Base-by-base conservation (phyloP, 2,888 invertebrate genomes). In the Dynastes maya region DNA sequence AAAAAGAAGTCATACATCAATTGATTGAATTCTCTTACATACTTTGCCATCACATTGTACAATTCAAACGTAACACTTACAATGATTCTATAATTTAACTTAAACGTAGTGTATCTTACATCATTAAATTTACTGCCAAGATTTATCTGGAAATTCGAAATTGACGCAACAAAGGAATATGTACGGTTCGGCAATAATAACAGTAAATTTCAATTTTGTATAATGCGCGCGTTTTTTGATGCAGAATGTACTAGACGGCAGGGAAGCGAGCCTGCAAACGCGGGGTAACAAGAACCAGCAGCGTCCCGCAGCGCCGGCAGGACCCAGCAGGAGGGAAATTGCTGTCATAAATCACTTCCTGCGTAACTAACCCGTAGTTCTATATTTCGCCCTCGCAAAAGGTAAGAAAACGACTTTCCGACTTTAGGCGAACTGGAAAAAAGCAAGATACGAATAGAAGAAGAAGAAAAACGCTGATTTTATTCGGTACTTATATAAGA, bases 271-370 rank as follows among this genome's bases (percentile, higher is more conserved):
- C 72, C 72, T 74, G 72, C 72, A 53, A 76, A 65, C 51, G 29
- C 76, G 65, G 16, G 53, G 77, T 72, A 79, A 79, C 79, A 80
- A 80, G 80, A 80, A 82, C 79, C 79, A 81, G 80, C 79, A 80
- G 82, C 81, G 80, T 80, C 82, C 80, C 78, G 79, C 80, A 77
- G 82, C 77, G 81, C 65, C 80, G 79, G 81, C 80, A 81, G 81
- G 83, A 81, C 82, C 80, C 81, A 83, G 82, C 83, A 83, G 84
- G 83, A 83, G 84, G 85, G 85, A 85, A 85, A 85, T 85, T 85
- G 84, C 84, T 80, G 80, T 80, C 83, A 84, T 85, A 85, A 85
- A 85, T 85, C 85, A 85, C 80, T 82, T 82, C 81, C 81, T 79
- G 82, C 83, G 84, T 84, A 84, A 84, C 84, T 84, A 84, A 84